Conservation (phyloP, 2,113 vertebrate genomes). For the Redunca redunca region DNA sequence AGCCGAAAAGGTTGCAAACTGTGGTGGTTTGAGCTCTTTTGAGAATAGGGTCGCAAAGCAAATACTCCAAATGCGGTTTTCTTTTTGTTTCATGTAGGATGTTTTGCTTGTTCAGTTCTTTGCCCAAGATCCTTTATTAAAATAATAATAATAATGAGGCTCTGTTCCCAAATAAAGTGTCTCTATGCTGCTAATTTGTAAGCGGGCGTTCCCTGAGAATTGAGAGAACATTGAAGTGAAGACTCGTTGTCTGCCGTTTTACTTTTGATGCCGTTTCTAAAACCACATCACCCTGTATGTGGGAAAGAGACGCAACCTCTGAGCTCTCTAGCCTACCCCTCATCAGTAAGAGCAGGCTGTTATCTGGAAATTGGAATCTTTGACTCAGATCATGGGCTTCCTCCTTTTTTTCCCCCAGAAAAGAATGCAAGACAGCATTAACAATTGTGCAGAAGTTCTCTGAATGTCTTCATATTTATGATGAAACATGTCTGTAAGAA, state of each 20-base stretch:
- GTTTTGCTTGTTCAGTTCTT: neutral
- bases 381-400: neutral
- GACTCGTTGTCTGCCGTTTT: neutral
- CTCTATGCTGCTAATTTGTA: neutral
- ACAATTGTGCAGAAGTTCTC: neutral
- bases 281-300: neutral
- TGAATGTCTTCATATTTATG: neutral
- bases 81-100: neutral
- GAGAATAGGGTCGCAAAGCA: neutral
- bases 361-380: neutral
- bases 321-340: neutral
- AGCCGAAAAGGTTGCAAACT: neutral
- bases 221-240: neutral
- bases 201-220: neutral
- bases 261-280: neutral
- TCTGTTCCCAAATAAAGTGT: neutral
- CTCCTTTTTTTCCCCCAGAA: neutral
- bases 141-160: neutral
- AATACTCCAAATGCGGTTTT: neutral
- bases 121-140: neutral
- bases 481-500: neutral
- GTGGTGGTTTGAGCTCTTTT: neutral
- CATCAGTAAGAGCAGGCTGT: neutral
- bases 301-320: rapidly evolving
- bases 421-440: neutral